These are phyloP conservation scores for Eupithecia centaureata DNA, from an alignment of 2,888 invertebrate genomes.

Conservation along the genomic window DNA sequence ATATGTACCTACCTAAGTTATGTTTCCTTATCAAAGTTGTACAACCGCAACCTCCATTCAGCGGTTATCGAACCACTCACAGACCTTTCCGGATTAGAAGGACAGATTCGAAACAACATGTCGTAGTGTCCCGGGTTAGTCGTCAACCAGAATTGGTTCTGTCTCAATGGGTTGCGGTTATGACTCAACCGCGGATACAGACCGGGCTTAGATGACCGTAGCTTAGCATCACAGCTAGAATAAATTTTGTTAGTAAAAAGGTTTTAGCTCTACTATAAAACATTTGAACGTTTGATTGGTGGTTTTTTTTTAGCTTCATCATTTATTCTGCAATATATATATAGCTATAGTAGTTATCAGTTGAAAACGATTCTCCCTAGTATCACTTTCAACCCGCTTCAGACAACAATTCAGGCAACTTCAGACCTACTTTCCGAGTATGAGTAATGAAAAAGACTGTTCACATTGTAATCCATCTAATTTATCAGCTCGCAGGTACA, in stretches of 20 bases:
- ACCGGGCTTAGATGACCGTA: conserved; percentile 6
- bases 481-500: neutral
- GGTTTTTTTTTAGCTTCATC: too few relatives aligned
- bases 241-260: neutral
- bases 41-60: conserved; percentile 60
- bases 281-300: neutral
- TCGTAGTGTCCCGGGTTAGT: conserved; percentile 12
- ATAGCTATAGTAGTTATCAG: too few relatives aligned
- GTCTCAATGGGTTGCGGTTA: conserved; percentile 27
- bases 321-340: too few relatives aligned
- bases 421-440: neutral
- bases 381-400: too few relatives aligned
- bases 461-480: neutral
- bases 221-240: neutral
- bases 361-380: too few relatives aligned
- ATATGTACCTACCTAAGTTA: neutral
- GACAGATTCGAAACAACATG: conserved; percentile 32
- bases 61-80: conserved; percentile 77
- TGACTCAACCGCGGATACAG: conserved; percentile 23
- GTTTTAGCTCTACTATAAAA: neutral
- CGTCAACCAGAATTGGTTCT: conserved; percentile 28
- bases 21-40: conserved; percentile 39
- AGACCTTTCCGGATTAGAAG: conserved; percentile 76
- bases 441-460: too few relatives aligned
- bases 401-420: too few relatives aligned